These are phyloP conservation scores for Halyomorpha halys DNA, from an alignment of 1,140 invertebrate species.

Conservation along the genomic window DNA sequence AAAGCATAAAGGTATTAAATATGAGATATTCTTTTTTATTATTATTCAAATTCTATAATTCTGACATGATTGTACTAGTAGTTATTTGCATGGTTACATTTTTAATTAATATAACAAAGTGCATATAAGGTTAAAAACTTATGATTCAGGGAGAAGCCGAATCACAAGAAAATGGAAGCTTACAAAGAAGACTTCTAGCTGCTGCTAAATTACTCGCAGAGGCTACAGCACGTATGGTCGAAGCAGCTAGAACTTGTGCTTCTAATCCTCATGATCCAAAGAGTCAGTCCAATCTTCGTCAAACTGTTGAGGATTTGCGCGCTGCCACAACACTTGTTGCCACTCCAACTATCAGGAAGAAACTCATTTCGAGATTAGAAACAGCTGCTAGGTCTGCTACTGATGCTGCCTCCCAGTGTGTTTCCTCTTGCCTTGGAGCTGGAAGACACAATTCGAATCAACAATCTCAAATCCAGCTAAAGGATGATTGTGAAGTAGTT, in stretches of 20 bases:
- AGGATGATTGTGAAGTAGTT: slow-evolving; percentile 64
- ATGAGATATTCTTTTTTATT: background rate
- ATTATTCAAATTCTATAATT: no score
- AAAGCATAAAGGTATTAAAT: slow-evolving; percentile 66
- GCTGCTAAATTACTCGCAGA: slow-evolving; percentile 89
- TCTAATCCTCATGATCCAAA: slow-evolving; percentile 70
- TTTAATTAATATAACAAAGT: background rate
- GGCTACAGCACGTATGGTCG: slow-evolving; percentile 90
- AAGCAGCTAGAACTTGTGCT: slow-evolving; percentile 87
- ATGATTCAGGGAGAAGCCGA: slow-evolving; percentile 67
- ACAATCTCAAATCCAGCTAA: slow-evolving; percentile 58
- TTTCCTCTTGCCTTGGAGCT: slow-evolving; percentile 71
- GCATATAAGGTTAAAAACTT: background rate
- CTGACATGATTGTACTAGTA: no score
- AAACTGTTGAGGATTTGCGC: slow-evolving; percentile 83
- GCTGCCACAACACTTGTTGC: slow-evolving; percentile 77
- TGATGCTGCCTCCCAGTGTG: slow-evolving; percentile 79
- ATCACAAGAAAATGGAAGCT: slow-evolving; percentile 72
- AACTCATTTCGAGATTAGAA: slow-evolving; percentile 64
- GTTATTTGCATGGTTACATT: no score
- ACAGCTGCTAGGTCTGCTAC: slow-evolving; percentile 77
- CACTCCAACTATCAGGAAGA: slow-evolving; percentile 64
- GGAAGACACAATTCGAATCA: slow-evolving; percentile 57
- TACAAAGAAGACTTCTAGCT: slow-evolving; percentile 78
- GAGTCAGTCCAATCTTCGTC: slow-evolving; percentile 71